Percentiles rank a stretch among this genome's conserved stretches.
phyloP scores from a whole-genome alignment of 1,140 invertebrate genomes.

The Rhagoletis pomonella region DNA sequence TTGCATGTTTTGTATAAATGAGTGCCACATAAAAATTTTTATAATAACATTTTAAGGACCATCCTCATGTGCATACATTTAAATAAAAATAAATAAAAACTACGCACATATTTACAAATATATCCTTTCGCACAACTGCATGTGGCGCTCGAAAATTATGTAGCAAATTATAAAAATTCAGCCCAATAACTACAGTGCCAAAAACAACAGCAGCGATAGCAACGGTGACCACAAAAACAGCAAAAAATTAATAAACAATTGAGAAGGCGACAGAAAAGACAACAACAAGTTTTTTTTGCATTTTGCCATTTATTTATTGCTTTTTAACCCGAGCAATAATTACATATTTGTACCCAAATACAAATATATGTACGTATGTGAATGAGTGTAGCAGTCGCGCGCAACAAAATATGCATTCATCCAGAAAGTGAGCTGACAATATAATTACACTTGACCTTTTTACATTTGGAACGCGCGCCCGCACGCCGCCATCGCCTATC shows the following conservation, averaged over 20 bases:
- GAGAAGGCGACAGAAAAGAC: background rate
- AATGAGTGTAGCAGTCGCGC: too few relatives aligned
- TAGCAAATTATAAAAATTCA: background rate
- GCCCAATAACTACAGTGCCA: background rate
- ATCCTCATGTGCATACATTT: too few relatives aligned
- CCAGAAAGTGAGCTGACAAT: background rate
- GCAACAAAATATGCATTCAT: background rate
- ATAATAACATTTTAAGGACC: too few relatives aligned
- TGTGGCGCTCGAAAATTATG: background rate
- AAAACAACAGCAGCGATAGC: background rate
- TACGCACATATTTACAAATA: background rate
- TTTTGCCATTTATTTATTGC: too few relatives aligned
- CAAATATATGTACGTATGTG: too few relatives aligned
- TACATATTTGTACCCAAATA: too few relatives aligned
- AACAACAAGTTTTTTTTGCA: too few relatives aligned
- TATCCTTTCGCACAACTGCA: background rate
- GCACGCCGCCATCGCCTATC: background rate
- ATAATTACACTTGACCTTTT: conserved; percentile 49
- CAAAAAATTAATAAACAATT: background rate
- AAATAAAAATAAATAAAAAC: background rate
- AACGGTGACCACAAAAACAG: background rate
- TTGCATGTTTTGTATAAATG: too few relatives aligned
- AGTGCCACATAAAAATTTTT: too few relatives aligned
- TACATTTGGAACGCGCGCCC: background rate
- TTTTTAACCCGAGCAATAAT: too few relatives aligned